Evolutionary conservation across 1,140 invertebrate species (phyloP), one percentile per base, ranked within the genome.

Genomic region (Colletes gigas): DNA sequence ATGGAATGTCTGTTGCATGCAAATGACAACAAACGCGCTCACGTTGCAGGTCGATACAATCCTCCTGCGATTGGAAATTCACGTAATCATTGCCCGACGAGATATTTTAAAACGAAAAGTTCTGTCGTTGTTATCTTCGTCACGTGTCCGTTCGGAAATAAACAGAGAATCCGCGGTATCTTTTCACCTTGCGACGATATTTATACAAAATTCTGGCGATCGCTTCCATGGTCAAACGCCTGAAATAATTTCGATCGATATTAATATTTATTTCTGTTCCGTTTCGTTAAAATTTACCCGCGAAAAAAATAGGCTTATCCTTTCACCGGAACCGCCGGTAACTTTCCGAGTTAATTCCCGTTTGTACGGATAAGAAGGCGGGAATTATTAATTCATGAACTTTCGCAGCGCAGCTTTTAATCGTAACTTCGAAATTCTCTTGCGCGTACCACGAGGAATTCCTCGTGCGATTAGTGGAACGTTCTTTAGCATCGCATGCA

Each of bases 391-490:
- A 76, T 77, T 39, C 41, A 21, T 5, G 47, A 47, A 81, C 69
- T 75, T 81, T 78, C 65, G 54, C 80, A 57, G 50, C 68, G 59
- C 59, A 44, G 39, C 17, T 52, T 54, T 44, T 41, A 66, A 17
- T 54, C 67, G 21, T 81, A n/a, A 19, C 30, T 41, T 39, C 39
- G 30, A 62, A 55, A 78, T 68, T 82, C 57, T 66, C 17, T 44
- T 19, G 41, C 41, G 50, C 65, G 47, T 30, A 15, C 14, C 44
- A 8, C 59, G 6, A 62, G 55, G 54, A 80, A 30, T 41, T 57
- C 19, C 55, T 67, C 41, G 62, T 55, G 66, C 71, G 71, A 84
- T 86, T 82, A 82, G 76, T 78, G 84, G 85, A 83, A 88, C 87
- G 85, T 85, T 59, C 74, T 74, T 72, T 79, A 73, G 59, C 76